These are phyloP conservation scores for Oncorhynchus gorbuscha DNA, from an alignment of 2,113 vertebrate genomes.

Conservation along the genomic window DNA sequence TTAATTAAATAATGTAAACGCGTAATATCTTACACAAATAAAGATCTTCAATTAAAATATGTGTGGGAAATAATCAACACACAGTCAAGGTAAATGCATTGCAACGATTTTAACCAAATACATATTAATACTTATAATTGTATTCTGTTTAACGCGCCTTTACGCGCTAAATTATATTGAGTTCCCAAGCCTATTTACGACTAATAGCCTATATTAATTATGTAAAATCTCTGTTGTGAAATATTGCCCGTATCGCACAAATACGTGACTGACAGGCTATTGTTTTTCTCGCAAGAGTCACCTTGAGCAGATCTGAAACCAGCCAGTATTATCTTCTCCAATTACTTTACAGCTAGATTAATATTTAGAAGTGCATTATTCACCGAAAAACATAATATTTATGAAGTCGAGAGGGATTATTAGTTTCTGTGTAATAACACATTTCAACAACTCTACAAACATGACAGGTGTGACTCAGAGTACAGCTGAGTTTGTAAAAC, in stretches of 20 bases:
- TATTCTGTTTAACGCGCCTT: background rate
- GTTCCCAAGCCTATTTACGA: background rate
- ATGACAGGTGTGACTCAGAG: background rate
- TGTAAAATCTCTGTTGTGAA: background rate
- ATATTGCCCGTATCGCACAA: too few species aligned
- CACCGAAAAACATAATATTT: too few species aligned
- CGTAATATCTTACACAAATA: background rate
- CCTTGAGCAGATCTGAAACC: slow-evolving; percentile 12
- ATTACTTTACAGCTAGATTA: background rate
- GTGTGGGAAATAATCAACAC: background rate
- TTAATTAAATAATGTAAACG: background rate
- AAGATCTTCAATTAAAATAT: background rate
- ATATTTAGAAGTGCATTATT: background rate
- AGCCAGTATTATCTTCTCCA: background rate
- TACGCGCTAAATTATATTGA: background rate
- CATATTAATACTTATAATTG: background rate
- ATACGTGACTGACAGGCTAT: slow-evolving; percentile 2
- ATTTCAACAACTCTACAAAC: background rate
- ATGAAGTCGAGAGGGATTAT: background rate
- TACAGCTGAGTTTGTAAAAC: slow-evolving; percentile 25
- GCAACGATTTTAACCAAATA: background rate
- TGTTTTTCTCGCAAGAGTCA: slow-evolving; percentile 13
- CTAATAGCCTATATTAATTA: background rate
- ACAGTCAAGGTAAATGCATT: background rate
- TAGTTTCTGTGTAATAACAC: background rate